These are phyloP conservation scores for Branchellion lobata DNA, from an alignment of 2,888 invertebrate species.

Conservation along the genomic window DNA sequence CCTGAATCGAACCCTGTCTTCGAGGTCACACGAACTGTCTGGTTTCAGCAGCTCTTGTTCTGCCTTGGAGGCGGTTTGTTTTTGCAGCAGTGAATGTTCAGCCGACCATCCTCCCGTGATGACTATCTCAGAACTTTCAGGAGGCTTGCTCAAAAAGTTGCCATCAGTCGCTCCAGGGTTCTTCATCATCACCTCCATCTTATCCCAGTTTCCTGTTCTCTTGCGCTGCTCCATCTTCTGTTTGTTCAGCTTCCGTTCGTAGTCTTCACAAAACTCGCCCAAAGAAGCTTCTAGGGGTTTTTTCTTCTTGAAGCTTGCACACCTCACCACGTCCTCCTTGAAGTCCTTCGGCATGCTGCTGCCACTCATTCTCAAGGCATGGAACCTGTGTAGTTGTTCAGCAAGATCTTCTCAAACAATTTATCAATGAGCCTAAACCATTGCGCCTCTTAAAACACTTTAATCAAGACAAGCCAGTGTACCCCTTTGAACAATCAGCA, in stretches of 20 bases:
- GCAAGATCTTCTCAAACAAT: not conserved
- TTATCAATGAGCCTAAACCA: not conserved
- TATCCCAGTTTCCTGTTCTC: not conserved
- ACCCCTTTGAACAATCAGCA: too few species aligned
- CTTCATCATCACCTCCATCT: constrained; percentile 22
- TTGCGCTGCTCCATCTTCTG: not conserved
- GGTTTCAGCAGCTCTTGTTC: not conserved
- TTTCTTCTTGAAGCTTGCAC: constrained; percentile 26
- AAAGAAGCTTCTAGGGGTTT: constrained; percentile 34
- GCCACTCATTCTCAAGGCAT: constrained; percentile 31
- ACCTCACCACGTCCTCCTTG: constrained; percentile 8
- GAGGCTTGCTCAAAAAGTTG: not conserved
- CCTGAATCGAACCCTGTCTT: not conserved
- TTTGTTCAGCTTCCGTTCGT: not conserved
- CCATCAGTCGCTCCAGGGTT: not conserved
- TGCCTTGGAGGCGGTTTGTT: not conserved
- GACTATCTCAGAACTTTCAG: not conserved
- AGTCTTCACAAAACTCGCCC: constrained; percentile 17
- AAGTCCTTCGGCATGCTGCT: constrained; percentile 11
- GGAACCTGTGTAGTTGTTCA: constrained; percentile 10
- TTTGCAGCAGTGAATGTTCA: not conserved
- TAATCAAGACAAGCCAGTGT: not conserved
- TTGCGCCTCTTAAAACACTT: not conserved
- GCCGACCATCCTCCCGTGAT: constrained; percentile 2
- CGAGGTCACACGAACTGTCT: not conserved